phyloP scores from a whole-genome alignment of 2,797 vertebrate genomes.

The Gouania willdenowi region DNA sequence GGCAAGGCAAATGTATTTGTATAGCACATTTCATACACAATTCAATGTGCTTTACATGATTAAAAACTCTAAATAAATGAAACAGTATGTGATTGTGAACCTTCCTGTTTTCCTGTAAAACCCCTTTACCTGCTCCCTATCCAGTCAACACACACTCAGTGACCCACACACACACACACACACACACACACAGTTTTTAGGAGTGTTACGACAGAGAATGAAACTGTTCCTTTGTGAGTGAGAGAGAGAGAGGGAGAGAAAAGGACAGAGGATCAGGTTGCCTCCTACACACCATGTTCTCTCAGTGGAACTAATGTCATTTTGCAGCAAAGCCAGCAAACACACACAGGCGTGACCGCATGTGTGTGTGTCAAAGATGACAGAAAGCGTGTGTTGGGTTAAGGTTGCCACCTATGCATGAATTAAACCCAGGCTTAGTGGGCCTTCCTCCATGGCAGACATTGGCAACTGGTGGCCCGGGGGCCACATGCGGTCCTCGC shows the following conservation, averaged over 20 bases:
- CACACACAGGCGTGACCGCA: conserved; percentile 65
- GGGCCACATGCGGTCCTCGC: too few relatives aligned
- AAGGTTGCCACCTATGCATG: conserved; percentile 47
- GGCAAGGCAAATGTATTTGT: too few relatives aligned
- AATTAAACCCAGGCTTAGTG: conserved; percentile 53
- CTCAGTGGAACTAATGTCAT: conserved; percentile 74
- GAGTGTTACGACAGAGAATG: conserved; percentile 57
- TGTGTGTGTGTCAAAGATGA: conserved; percentile 22
- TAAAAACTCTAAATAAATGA: too few relatives aligned
- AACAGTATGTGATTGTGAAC: too few relatives aligned
- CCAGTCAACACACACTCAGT: too few relatives aligned
- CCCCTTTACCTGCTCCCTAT: too few relatives aligned
- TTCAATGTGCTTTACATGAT: too few relatives aligned
- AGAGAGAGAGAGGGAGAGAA: conserved; percentile 60
- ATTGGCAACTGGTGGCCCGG: too few relatives aligned
- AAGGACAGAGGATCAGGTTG: conserved; percentile 69
- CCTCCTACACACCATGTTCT: conserved; percentile 69
- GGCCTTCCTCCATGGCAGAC: too few relatives aligned
- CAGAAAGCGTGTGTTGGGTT: conserved; percentile 23
- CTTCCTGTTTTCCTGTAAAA: too few relatives aligned
- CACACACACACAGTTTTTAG: conserved; percentile 51
- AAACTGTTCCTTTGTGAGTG: conserved; percentile 70
- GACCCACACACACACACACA: too few relatives aligned
- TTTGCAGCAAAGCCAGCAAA: conserved; percentile 67
- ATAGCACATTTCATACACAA: too few relatives aligned